These are phyloP conservation scores for Hoplostethus mediterraneus DNA, from an alignment of 2,797 vertebrate species.

Conservation along the genomic window DNA sequence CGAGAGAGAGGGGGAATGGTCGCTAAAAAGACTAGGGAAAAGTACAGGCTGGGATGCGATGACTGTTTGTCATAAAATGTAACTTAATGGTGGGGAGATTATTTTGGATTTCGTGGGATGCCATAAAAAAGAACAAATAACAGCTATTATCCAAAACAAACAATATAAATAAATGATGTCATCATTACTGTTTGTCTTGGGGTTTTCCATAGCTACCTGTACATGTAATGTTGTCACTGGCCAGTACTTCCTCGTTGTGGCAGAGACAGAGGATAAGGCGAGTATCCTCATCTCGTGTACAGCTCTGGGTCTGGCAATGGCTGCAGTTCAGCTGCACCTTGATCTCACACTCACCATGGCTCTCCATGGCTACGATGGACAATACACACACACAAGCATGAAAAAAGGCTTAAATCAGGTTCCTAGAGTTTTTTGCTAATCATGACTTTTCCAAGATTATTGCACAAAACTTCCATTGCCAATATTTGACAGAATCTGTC, in stretches of 20 bases:
- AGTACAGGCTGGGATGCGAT: neutral
- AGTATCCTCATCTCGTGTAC: slow-evolving; percentile 84
- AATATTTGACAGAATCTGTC: no score
- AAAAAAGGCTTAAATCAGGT: neutral
- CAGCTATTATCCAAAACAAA: neutral
- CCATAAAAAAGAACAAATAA: no score
- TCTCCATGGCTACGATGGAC: slow-evolving; percentile 86
- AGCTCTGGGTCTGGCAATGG: slow-evolving; percentile 91
- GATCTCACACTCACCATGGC: slow-evolving; percentile 92
- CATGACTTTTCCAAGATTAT: no score
- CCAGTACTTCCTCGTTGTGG: slow-evolving; percentile 86
- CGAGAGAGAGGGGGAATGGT: neutral
- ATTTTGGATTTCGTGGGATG: neutral
- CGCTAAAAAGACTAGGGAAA: no score
- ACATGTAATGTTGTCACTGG: slow-evolving; percentile 89
- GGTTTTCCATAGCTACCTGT: slow-evolving; percentile 66
- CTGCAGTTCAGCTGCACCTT: slow-evolving; percentile 91
- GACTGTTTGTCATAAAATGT: neutral
- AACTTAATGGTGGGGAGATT: no score
- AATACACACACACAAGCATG: neutral
- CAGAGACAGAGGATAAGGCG: slow-evolving; percentile 88
- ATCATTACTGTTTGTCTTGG: neutral
- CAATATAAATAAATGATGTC: neutral
- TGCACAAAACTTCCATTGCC: no score
- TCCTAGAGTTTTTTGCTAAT: no score